A percentile compares a stretch with the other conserved stretches of the same genome.
These are phyloP conservation scores for Plodia interpunctella DNA, from an alignment of 1,140 invertebrate species.

Conservation along the genomic window DNA sequence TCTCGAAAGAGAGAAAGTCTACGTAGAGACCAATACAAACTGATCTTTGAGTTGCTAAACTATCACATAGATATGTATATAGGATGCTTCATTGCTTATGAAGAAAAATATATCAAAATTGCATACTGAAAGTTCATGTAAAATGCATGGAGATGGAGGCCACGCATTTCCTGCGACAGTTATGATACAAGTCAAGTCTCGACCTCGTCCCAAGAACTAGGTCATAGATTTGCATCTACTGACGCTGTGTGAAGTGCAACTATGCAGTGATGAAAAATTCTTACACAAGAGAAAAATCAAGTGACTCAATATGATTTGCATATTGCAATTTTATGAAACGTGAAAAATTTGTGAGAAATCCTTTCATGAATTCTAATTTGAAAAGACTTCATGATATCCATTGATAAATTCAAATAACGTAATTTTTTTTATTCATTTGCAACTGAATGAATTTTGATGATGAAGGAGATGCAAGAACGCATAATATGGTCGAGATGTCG, in stretches of 20 bases:
- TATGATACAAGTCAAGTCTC: slow-evolving; percentile 2
- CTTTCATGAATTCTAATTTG: neutral
- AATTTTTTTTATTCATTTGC: too few species aligned
- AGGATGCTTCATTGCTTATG: too few species aligned
- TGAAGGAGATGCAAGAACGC: too few species aligned
- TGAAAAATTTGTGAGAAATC: neutral
- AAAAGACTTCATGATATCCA: neutral
- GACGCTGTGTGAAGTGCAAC: slow-evolving; percentile 5
- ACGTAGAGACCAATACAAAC: too few species aligned
- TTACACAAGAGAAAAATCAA: slow-evolving; percentile 3
- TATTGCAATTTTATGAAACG: neutral
- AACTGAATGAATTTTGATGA: too few species aligned
- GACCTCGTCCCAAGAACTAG: neutral
- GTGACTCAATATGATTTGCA: neutral
- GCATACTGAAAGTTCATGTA: neutral
- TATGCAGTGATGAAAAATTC: slow-evolving; percentile 4
- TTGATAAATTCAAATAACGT: too few species aligned
- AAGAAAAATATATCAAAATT: too few species aligned
- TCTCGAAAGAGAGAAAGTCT: too few species aligned
- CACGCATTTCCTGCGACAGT: slow-evolving; percentile 1
- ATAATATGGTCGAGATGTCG: too few species aligned
- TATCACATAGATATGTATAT: too few species aligned
- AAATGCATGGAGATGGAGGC: neutral
- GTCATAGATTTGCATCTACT: slow-evolving; percentile 5
- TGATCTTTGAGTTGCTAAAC: too few species aligned